phyloP scores from a whole-genome alignment of 2,888 invertebrate species.

The Xestia rhomboidea region DNA sequence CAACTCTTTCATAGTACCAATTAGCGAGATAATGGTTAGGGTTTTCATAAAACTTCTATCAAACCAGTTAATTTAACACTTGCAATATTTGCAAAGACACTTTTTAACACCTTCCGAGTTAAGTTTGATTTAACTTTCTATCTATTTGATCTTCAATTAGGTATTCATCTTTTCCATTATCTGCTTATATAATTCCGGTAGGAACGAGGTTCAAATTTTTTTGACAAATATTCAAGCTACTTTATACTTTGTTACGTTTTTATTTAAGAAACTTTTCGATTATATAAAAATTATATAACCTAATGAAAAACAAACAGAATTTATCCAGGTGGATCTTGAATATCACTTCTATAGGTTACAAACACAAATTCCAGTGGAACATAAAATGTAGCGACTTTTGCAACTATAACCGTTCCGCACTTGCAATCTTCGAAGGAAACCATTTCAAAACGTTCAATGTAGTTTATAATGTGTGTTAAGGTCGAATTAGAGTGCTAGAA shows the following conservation, averaged over 20 bases:
- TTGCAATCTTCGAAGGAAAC: constrained; percentile 64
- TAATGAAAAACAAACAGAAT: neutral
- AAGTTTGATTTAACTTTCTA: constrained; percentile 1
- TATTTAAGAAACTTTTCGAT: constrained; percentile 2
- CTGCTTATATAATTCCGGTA: constrained; percentile 7
- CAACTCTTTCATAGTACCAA: constrained; percentile 9
- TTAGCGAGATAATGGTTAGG: neutral
- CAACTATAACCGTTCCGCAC: constrained; percentile 68
- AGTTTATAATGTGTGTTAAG: constrained; percentile 54
- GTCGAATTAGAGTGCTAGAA: constrained; percentile 35
- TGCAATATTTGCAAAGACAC: neutral
- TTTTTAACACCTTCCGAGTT: neutral
- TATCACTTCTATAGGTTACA: constrained; percentile 2
- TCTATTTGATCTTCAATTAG: constrained; percentile 19
- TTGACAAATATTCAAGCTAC: neutral
- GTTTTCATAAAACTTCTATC: neutral
- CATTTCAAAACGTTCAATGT: constrained; percentile 65
- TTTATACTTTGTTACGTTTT: neutral
- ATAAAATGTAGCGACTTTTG: constrained; percentile 54
- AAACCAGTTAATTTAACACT: neutral
- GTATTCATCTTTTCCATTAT: neutral
- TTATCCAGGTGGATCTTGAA: neutral
- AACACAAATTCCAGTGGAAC: constrained; percentile 33
- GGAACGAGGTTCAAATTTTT: neutral
- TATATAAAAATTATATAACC: neutral